A percentile compares a stretch with the other conserved stretches of the same genome.
Conservation (phyloP, 2,797 vertebrate genomes). For the Catamblyrhynchus diadema region DNA sequence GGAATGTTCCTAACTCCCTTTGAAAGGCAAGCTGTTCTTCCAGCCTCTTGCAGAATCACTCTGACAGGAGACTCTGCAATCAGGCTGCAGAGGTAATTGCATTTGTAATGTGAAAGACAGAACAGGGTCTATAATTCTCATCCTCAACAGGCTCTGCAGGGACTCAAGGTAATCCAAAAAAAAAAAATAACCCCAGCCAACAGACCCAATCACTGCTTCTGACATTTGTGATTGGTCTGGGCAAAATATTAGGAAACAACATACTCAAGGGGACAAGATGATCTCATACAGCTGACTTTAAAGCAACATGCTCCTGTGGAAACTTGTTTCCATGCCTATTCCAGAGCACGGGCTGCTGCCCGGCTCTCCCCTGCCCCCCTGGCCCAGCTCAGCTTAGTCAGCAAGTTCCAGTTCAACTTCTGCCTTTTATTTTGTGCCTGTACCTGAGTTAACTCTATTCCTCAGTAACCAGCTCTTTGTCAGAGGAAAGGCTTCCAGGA, state of each 20-base stretch:
- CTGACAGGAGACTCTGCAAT: neutral
- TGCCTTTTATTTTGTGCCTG: neutral
- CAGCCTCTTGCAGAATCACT: neutral
- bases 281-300: conserved; percentile 38
- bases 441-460: neutral
- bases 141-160: neutral
- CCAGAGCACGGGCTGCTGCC: neutral
- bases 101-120: conserved; percentile 35
- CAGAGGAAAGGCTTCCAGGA: neutral
- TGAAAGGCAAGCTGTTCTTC: conserved; percentile 36
- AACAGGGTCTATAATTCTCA: neutral
- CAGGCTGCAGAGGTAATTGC: neutral
- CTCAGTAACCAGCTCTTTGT: neutral
- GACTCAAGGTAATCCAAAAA: neutral
- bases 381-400: neutral
- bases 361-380: neutral
- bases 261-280: conserved; percentile 7
- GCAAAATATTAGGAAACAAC: conserved; percentile 45
- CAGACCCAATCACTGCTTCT: neutral
- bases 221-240: conserved; percentile 34
- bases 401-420: neutral
- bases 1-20: neutral
- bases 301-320: neutral
- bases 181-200: neutral
- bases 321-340: neutral